phyloP scores from a whole-genome alignment of 2,888 invertebrate species.

The Magallana nippona region DNA sequence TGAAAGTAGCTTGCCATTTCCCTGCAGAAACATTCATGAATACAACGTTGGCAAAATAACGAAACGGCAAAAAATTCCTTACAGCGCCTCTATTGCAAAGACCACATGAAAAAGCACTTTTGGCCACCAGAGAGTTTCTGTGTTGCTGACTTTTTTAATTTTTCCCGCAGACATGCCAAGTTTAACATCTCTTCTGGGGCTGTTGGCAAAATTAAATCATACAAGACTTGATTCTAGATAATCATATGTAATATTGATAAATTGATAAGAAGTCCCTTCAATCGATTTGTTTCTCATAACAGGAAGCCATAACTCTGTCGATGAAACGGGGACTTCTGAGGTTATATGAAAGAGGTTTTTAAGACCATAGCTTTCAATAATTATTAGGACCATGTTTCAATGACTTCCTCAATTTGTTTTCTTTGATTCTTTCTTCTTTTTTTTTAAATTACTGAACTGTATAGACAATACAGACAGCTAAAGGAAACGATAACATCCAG shows the following conservation, averaged over 20 bases:
- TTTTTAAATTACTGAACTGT: no score
- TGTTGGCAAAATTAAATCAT: not conserved
- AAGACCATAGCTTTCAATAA: no score
- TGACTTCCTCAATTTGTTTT: no score
- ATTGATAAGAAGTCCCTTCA: conserved; percentile 13
- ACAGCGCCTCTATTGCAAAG: not conserved
- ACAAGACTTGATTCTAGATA: conserved; percentile 14
- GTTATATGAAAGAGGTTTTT: not conserved
- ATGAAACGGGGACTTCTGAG: not conserved
- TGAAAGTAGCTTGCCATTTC: not conserved
- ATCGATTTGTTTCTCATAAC: not conserved
- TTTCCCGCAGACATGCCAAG: not conserved
- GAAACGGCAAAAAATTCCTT: not conserved
- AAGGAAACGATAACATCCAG: no score
- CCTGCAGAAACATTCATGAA: conserved; percentile 22
- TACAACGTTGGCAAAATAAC: conserved; percentile 4
- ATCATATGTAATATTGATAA: conserved; percentile 18
- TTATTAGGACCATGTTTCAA: no score
- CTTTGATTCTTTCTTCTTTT: no score
- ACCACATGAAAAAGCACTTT: conserved; percentile 32
- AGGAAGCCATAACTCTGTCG: conserved; percentile 8
- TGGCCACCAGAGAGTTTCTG: conserved; percentile 3
- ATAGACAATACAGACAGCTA: no score
- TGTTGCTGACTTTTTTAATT: not conserved
- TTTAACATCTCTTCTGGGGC: conserved; percentile 1